A percentile compares a stretch with the other conserved stretches of the same genome.
Conservation (phyloP, 2,888 invertebrate genomes). For the Lingula anatina region DNA sequence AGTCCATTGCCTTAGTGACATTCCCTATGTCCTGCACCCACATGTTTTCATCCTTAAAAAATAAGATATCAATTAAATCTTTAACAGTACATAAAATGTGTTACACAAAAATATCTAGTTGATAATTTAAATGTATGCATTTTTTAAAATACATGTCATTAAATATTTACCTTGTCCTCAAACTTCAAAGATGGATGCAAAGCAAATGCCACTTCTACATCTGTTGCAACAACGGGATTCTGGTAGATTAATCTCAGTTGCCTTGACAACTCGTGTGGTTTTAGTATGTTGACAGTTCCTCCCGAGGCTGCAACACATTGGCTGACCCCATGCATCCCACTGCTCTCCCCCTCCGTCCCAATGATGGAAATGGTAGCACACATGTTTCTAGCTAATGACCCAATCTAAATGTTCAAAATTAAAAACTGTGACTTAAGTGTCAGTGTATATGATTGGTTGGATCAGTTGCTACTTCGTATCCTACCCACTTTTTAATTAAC, state of each 20-base stretch:
- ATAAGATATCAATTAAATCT: too few species aligned
- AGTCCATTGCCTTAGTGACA: conserved; percentile 30
- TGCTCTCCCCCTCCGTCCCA: conserved; percentile 30
- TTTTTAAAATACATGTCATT: too few species aligned
- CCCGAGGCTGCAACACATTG: conserved; percentile 27
- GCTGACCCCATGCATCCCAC: conserved; percentile 23
- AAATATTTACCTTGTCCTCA: conserved; percentile 28
- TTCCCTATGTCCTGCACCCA: conserved; percentile 34
- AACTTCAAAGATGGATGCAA: conserved; percentile 34
- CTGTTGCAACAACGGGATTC: conserved; percentile 36
- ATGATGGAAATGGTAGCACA: conserved; percentile 32
- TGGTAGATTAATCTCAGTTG: conserved; percentile 36
- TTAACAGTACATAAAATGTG: too few species aligned
- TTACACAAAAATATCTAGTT: too few species aligned
- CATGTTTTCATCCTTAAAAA: conserved; percentile 19
- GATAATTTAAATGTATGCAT: too few species aligned
- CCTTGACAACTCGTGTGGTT: conserved; percentile 39
- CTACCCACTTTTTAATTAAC: too few species aligned
- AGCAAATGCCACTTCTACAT: conserved; percentile 28
- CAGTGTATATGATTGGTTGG: too few species aligned
- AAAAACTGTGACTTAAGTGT: too few species aligned
- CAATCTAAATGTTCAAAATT: too few species aligned
- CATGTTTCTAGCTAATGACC: too few species aligned
- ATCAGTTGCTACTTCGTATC: too few species aligned
- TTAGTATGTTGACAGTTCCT: conserved; percentile 33